Conservation (phyloP, 2,113 vertebrate genomes). For the Litocranius walleri region DNA sequence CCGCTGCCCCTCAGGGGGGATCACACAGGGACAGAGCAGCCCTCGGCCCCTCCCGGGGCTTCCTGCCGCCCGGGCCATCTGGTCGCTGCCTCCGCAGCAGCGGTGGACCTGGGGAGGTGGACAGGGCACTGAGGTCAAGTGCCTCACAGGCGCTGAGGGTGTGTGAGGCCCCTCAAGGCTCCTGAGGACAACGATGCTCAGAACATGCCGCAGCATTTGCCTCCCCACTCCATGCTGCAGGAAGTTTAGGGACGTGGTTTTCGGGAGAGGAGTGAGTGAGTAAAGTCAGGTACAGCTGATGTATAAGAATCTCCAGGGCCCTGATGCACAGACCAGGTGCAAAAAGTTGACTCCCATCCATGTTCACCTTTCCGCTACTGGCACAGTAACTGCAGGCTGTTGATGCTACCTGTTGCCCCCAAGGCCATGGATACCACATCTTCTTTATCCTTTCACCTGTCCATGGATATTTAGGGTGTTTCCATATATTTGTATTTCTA, state of each 20-base stretch:
- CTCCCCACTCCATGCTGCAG: neutral
- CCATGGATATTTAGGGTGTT: neutral
- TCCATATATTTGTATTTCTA: fast-evolving
- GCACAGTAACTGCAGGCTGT: neutral
- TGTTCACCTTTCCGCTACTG: neutral
- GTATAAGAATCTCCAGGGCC: neutral
- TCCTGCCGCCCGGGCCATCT: fast-evolving
- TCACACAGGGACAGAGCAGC: neutral
- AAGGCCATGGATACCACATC: neutral
- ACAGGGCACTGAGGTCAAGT: neutral
- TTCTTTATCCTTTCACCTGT: neutral
- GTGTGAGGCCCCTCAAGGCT: fast-evolving
- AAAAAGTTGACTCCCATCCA: neutral
- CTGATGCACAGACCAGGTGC: neutral
- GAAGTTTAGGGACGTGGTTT: fast-evolving
- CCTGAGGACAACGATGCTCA: neutral
- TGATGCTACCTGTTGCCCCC: fast-evolving
- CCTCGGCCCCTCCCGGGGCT: fast-evolving
- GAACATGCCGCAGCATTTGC: neutral
- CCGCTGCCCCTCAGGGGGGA: fast-evolving
- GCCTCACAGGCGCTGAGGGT: neutral
- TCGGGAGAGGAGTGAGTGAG: fast-evolving
- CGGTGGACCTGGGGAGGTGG: neutral
- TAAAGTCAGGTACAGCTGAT: neutral
- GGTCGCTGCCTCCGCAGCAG: fast-evolving